phyloP scores from a whole-genome alignment of 2,113 vertebrate genomes.

The Triplophysa siluroides region DNA sequence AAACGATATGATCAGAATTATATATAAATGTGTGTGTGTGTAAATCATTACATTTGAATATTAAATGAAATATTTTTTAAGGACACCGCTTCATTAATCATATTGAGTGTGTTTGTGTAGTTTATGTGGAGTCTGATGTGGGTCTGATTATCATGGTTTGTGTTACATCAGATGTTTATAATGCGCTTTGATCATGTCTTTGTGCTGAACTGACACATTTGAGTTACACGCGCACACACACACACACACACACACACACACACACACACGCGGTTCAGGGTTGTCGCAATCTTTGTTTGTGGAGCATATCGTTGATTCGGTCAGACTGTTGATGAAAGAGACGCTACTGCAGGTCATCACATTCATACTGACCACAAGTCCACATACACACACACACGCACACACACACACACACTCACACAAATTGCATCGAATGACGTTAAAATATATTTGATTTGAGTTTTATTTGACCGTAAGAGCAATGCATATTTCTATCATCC shows the following conservation, averaged over 20 bases:
- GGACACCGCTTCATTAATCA: too few relatives aligned
- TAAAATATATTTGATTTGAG: too few relatives aligned
- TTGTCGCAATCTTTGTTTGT: background rate
- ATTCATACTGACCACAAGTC: background rate
- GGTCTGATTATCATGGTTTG: background rate
- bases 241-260: background rate
- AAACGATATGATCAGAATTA: too few relatives aligned
- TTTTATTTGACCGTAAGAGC: too few relatives aligned
- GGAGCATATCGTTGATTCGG: background rate
- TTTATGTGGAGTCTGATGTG: conserved; percentile 1
- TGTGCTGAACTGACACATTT: conserved; percentile 11
- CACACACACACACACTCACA: background rate
- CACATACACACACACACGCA: background rate
- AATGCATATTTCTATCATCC: too few relatives aligned
- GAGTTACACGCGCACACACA: background rate
- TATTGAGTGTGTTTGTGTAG: background rate
- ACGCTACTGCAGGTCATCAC: background rate
- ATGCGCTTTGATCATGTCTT: background rate
- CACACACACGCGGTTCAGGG: background rate
- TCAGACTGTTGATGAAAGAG: conserved; percentile 9
- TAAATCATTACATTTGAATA: too few relatives aligned
- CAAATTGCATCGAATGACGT: too few relatives aligned
- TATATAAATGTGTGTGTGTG: too few relatives aligned
- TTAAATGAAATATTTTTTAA: too few relatives aligned
- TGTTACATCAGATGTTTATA: conserved; percentile 7